Conservation (phyloP, 35 echinoderm and acorn worm genomes). For the Diadema setosum region DNA sequence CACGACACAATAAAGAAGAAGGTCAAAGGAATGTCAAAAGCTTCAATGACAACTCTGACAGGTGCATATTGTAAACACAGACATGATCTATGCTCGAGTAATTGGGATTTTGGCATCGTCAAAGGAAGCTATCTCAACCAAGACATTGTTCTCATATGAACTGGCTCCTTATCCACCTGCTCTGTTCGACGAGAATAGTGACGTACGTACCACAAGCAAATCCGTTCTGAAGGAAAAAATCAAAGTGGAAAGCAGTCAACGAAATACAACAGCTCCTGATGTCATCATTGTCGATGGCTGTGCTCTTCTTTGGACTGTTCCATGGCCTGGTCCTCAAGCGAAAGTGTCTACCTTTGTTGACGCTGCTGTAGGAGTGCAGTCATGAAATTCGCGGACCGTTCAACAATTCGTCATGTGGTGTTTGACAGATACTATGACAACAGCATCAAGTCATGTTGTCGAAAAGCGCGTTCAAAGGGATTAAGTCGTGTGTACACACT, state of each 20-base stretch:
- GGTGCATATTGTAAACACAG: not conserved
- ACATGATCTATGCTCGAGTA: not conserved
- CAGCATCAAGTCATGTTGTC: not conserved
- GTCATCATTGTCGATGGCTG: not conserved
- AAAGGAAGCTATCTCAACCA: not conserved
- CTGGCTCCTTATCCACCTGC: not conserved
- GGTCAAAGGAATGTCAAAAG: slow-evolving; percentile 5
- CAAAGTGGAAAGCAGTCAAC: not conserved
- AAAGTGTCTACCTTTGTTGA: not conserved
- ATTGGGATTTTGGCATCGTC: not conserved
- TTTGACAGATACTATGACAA: not conserved
- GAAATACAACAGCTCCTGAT: not conserved
- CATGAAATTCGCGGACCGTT: not conserved
- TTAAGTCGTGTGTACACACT: not conserved
- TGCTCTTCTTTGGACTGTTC: not conserved
- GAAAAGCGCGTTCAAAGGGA: not conserved
- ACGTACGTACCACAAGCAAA: not conserved
- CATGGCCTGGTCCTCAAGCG: not conserved
- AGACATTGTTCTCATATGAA: not conserved
- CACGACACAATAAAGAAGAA: not conserved
- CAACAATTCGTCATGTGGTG: not conserved
- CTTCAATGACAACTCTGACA: slow-evolving; percentile 1
- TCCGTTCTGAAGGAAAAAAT: not conserved
- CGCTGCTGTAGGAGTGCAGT: not conserved
- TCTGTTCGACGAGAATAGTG: not conserved